Base-by-base conservation (phyloP, 1,140 invertebrate genomes). In the Brachionus calyciflorus region DNA sequence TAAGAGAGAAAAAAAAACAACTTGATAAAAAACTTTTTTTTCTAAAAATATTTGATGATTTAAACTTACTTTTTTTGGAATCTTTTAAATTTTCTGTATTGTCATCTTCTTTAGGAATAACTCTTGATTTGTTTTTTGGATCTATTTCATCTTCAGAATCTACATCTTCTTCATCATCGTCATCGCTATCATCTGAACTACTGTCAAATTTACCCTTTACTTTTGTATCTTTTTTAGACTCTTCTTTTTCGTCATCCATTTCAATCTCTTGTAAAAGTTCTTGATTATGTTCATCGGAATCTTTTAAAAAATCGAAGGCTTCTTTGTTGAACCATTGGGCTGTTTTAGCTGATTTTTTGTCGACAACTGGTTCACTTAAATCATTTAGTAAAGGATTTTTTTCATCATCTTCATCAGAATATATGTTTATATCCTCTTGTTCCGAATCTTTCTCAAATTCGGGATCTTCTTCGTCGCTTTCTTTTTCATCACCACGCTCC, bases 361-460 rank as follows among this genome's bases (percentile, higher is more conserved):
- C 30, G 55, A 63, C 44, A 12, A n/a, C n/a, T n/a, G n/a, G n/a
- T n/a, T 57, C 68, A 57, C 57, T 55, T 4, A 46, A 44, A 17
- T 79, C 46, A 10, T 3, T 53, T 2, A 73, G n/a, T n/a, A 73
- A 28, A 73, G 69, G 69, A 49, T 73, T 73, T 49, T 19, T 51
- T 48, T 79, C 79, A 14, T 73, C 78, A 17, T 77, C 75, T 19
- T 77, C 26, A 41, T 21, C 46, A 33, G 83, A 88, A 81, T 89
- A 90, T 0, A 85, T 82, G 41, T 84, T 78, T 80, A 87, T 83
- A 17, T 79, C 77, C 2, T 87, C 77, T 78, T 90, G 89, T 78
- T 89, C 87, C 76, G 89, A 88, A 80, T 89, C 89, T 69, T 65
- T 73, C 75, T 46, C 49, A 65, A 55, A 63, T 40, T 30, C 46